phyloP scores from a whole-genome alignment of 2,888 invertebrate genomes.

The Apodemia duryi region DNA sequence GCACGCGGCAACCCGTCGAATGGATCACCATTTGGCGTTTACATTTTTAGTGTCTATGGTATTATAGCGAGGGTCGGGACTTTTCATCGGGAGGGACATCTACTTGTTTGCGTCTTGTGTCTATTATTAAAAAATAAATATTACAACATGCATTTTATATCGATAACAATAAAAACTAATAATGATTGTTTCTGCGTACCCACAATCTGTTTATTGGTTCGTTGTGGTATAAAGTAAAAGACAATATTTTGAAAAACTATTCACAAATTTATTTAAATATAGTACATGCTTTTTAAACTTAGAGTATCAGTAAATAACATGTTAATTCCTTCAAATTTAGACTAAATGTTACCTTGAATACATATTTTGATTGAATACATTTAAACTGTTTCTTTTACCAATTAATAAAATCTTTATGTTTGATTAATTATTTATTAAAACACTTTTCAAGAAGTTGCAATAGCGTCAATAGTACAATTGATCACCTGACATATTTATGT shows the following conservation, averaged over 20 bases:
- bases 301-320: slow-evolving; percentile 1
- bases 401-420: background rate
- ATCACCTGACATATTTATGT: background rate
- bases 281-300: slow-evolving; percentile 15
- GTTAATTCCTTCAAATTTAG: slow-evolving; percentile 6
- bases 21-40: too few species aligned
- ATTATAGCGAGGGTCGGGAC: too few species aligned
- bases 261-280: slow-evolving; percentile 14
- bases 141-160: too few species aligned
- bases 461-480: background rate
- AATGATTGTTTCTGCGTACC: too few species aligned
- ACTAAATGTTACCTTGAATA: background rate
- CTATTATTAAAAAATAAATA: too few species aligned
- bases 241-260: slow-evolving; percentile 6
- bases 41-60: too few species aligned
- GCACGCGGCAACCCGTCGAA: too few species aligned
- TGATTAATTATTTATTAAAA: background rate
- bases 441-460: background rate
- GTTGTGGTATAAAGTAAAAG: background rate
- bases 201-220: too few species aligned
- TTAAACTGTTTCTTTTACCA: background rate
- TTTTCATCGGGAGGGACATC: too few species aligned
- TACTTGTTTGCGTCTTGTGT: too few species aligned
- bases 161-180: too few species aligned
- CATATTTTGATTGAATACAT: background rate